These are phyloP conservation scores for Hydrolagus affinis DNA, from an alignment of 2,113 vertebrate genomes.

Conservation along the genomic window DNA sequence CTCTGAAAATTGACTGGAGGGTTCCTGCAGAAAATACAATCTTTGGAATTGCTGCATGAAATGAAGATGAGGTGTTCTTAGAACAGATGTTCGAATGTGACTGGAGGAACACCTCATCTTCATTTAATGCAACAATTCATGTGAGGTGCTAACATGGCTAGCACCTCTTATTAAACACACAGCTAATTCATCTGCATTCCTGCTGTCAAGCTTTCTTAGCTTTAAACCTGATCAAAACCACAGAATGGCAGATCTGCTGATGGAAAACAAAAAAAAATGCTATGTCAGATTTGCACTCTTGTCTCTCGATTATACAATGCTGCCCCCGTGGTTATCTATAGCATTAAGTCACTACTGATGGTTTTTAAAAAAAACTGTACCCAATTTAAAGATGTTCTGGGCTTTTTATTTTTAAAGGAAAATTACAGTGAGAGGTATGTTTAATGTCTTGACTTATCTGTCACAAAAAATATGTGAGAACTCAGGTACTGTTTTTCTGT, in stretches of 20 bases:
- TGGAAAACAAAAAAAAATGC: neutral
- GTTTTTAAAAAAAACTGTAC: too few species aligned
- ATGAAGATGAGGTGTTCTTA: neutral
- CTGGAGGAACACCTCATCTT: too few species aligned
- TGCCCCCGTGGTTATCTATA: slow-evolving; percentile 6
- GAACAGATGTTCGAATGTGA: neutral
- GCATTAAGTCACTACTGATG: neutral
- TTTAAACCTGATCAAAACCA: slow-evolving; percentile 18
- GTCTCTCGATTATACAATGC: slow-evolving; percentile 2
- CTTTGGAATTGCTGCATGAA: neutral
- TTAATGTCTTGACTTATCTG: too few species aligned
- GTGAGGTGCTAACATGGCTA: too few species aligned
- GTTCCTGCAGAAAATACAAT: neutral
- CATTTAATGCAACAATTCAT: too few species aligned
- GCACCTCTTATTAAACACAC: too few species aligned
- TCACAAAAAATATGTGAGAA: too few species aligned
- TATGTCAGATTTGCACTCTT: slow-evolving; percentile 18
- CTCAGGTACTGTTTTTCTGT: too few species aligned
- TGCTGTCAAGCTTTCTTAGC: neutral
- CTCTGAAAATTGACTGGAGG: too few species aligned
- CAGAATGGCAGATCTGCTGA: neutral
- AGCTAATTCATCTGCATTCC: neutral
- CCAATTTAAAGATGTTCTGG: too few species aligned
- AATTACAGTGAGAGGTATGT: too few species aligned
- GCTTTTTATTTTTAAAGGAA: too few species aligned